Conservation (phyloP, 1,140 invertebrate genomes). For the Maniola jurtina region DNA sequence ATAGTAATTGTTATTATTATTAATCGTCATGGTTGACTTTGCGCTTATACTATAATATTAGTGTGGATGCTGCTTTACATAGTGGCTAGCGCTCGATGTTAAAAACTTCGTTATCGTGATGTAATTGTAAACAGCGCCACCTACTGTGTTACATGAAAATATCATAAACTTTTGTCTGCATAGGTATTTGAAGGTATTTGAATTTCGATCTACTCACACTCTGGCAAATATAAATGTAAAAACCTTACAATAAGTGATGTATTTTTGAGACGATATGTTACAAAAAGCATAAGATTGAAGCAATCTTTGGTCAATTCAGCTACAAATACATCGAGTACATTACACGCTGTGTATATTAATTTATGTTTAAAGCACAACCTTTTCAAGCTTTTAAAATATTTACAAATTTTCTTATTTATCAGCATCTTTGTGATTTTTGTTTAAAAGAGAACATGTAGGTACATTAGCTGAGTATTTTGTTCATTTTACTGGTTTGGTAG, state of each 20-base stretch:
- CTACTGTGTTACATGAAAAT: no score
- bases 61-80: neutral
- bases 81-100: neutral
- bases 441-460: no score
- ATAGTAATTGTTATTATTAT: no score
- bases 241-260: constrained; percentile 1
- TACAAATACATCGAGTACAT: constrained; percentile 11
- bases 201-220: neutral
- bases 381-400: neutral
- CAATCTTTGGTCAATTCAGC: constrained; percentile 32
- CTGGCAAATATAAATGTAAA: neutral
- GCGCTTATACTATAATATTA: no score
- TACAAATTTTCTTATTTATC: neutral
- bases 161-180: neutral
- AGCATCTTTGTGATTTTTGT: no score
- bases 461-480: no score
- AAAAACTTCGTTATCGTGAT: no score
- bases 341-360: neutral
- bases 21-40: no score
- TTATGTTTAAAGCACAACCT: constrained; percentile 15
- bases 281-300: constrained; percentile 18
- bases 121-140: no score
- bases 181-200: no score
- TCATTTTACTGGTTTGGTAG: no score
- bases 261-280: constrained; percentile 18